Percentiles rank a stretch among this genome's conserved stretches.
Conservation (phyloP, 2,797 vertebrate genomes). For the Pseudopleuronectes americanus region DNA sequence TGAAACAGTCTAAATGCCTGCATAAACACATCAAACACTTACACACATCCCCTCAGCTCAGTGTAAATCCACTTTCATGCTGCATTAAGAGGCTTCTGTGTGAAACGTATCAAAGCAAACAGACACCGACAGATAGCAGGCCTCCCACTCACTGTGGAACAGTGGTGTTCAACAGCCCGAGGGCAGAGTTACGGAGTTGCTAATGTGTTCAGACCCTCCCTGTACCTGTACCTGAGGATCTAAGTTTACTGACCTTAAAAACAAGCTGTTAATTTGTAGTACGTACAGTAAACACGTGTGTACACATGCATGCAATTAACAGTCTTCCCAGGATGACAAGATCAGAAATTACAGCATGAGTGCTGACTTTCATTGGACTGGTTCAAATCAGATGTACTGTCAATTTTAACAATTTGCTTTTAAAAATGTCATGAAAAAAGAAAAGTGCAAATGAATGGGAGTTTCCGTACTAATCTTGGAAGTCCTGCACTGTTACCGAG, state of each 20-base stretch:
- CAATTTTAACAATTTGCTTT: too few relatives aligned
- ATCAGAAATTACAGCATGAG: too few relatives aligned
- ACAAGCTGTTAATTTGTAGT: too few relatives aligned
- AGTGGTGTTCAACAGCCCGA: conserved; percentile 11
- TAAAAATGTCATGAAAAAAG: too few relatives aligned
- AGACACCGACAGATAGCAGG: conserved; percentile 29
- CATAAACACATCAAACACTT: conserved; percentile 36
- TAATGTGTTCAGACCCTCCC: conserved; percentile 9
- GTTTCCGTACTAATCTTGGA: too few relatives aligned
- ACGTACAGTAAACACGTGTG: too few relatives aligned
- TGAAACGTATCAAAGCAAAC: conserved; percentile 63
- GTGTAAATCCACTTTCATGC: conserved; percentile 67
- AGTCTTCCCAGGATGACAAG: too few relatives aligned
- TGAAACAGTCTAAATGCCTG: conserved; percentile 2
- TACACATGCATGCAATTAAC: too few relatives aligned
- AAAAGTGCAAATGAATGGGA: too few relatives aligned
- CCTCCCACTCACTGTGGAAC: conserved; percentile 41
- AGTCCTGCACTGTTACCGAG: too few relatives aligned
- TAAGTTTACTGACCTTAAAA: neutral
- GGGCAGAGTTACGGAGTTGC: conserved; percentile 1
- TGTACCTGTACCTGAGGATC: neutral
- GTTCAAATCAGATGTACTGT: too few relatives aligned
- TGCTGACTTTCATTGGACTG: too few relatives aligned
- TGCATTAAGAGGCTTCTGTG: conserved; percentile 42
- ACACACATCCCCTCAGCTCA: conserved; percentile 37